phyloP scores from a whole-genome alignment of 1,140 invertebrate species.

The Luehdorfia chinensis region DNA sequence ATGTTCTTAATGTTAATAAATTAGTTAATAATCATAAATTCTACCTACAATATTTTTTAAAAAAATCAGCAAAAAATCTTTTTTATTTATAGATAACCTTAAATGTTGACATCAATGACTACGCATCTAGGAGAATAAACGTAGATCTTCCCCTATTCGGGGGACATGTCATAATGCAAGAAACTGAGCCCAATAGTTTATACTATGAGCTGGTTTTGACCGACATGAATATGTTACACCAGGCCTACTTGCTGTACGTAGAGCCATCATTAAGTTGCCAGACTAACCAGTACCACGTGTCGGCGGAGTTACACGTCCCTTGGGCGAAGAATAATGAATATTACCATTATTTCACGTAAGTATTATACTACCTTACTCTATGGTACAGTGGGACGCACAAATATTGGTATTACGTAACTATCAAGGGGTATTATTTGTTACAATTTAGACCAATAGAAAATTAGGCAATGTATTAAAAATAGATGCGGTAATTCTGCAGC shows the following conservation, averaged over 20 bases:
- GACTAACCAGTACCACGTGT: conserved; percentile 73
- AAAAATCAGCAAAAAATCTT: no score
- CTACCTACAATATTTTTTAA: no score
- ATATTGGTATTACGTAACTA: no score
- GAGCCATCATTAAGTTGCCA: conserved; percentile 73
- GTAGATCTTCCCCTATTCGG: conserved; percentile 74
- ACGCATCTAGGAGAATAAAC: conserved; percentile 74
- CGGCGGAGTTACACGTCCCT: conserved; percentile 80
- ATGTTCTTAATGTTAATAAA: no score
- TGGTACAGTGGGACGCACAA: no score
- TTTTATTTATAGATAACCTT: conserved; percentile 78
- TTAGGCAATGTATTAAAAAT: no score
- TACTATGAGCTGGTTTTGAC: conserved; percentile 79
- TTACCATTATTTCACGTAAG: conserved; percentile 80
- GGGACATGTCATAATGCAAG: conserved; percentile 53
- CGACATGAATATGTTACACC: conserved; percentile 77
- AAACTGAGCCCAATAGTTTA: conserved; percentile 77
- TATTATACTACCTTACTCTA: no score
- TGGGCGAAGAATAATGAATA: conserved; percentile 80
- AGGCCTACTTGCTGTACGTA: conserved; percentile 79
- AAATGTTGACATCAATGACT: conserved; percentile 81
- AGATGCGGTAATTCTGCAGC: no score
- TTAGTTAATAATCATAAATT: no score
- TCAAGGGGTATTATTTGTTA: no score
- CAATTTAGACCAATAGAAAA: no score